A percentile compares a stretch with the other conserved stretches of the same genome.
These are phyloP conservation scores for Peromyscus attwateri DNA, from an alignment of 2,797 vertebrate species.

Conservation along the genomic window DNA sequence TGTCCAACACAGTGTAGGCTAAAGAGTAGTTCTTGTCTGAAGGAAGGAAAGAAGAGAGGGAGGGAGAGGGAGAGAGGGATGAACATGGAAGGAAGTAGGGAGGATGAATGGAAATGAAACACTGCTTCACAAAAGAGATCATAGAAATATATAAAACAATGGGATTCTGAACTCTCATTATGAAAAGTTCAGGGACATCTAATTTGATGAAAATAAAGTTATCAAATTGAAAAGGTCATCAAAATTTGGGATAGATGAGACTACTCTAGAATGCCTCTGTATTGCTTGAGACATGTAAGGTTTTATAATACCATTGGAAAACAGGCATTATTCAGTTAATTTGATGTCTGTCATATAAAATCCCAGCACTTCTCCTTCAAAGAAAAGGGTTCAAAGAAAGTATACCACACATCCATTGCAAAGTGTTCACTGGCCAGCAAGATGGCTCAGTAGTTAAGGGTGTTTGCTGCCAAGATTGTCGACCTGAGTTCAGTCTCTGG, in stretches of 20 bases:
- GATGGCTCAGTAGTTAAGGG: no score
- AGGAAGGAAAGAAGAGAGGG: background rate
- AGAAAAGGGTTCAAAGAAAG: background rate
- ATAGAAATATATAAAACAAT: background rate
- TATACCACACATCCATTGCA: background rate
- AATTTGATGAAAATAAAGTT: background rate
- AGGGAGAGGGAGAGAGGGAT: no score
- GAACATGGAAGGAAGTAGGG: no score
- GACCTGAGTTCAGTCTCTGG: background rate
- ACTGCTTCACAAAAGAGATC: background rate
- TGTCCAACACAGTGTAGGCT: background rate
- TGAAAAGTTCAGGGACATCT: background rate
- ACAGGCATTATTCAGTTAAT: background rate
- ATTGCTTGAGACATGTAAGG: background rate
- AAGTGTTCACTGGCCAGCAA: background rate
- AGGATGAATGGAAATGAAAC: background rate
- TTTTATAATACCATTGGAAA: conserved; percentile 6
- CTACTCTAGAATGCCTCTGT: background rate
- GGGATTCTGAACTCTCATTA: background rate
- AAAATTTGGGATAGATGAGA: background rate
- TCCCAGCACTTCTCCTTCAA: background rate
- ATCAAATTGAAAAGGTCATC: background rate
- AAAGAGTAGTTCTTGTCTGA: background rate
- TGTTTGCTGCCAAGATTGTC: background rate
- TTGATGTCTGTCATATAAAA: background rate